phyloP scores from a whole-genome alignment of 2,113 vertebrate genomes.

The Gymnorhina tibicen region DNA sequence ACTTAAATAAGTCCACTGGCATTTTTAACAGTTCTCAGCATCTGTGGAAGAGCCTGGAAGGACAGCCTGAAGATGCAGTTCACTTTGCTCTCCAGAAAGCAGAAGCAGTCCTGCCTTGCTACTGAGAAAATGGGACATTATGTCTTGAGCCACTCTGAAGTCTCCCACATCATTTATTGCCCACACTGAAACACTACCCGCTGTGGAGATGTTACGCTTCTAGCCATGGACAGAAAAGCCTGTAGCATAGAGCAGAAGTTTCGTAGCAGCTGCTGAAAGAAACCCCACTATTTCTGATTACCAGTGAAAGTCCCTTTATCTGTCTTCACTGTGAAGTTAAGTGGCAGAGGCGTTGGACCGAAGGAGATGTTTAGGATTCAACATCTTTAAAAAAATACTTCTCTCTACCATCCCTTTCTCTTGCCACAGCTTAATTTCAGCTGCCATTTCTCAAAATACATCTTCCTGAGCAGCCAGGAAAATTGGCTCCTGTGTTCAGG shows the following conservation, averaged over 20 bases:
- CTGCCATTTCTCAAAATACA: neutral
- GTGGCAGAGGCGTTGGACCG: neutral
- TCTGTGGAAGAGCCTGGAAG: neutral
- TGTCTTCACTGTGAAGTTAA: neutral
- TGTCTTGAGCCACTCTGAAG: neutral
- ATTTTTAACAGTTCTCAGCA: neutral
- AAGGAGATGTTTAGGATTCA: neutral
- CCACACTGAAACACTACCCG: neutral
- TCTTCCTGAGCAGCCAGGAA: neutral
- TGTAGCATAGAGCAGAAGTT: neutral
- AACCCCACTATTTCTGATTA: neutral
- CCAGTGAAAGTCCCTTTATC: neutral
- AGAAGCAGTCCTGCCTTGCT: neutral
- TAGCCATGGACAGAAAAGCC: neutral
- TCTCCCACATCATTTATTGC: neutral
- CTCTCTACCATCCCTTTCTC: neutral
- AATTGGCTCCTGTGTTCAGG: neutral
- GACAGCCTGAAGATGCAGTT: neutral
- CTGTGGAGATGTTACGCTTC: neutral
- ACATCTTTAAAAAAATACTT: neutral
- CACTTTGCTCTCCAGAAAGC: neutral
- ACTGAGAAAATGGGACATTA: neutral
- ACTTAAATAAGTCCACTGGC: neutral
- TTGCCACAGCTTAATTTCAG: neutral
- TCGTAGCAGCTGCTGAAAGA: neutral